Evolutionary conservation across 2,888 invertebrate genomes (phyloP).

Genomic region (Chaitophorus viminalis): DNA sequence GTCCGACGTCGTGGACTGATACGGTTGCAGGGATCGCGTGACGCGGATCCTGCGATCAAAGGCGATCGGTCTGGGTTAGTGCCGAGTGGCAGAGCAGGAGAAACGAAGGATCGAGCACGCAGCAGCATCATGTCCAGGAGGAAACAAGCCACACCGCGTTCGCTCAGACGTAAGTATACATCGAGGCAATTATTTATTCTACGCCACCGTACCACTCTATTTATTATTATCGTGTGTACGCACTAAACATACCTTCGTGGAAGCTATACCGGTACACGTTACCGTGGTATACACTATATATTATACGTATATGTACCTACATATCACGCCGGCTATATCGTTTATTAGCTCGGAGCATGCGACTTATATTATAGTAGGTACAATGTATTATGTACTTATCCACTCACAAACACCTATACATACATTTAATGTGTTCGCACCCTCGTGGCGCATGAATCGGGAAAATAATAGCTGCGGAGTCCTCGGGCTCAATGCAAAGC

Average conservation of each 20-base stretch:
- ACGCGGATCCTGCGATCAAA: not conserved
- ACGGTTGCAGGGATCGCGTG: not conserved
- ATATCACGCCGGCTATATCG: not conserved
- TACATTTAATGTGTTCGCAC: not conserved
- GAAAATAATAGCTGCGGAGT: too few relatives aligned
- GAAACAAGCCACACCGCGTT: slow-evolving; percentile 58
- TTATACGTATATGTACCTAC: too few relatives aligned
- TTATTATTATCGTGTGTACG: too few relatives aligned
- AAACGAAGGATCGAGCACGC: not conserved
- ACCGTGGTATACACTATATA: too few relatives aligned
- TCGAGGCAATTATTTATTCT: not conserved
- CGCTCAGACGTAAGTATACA: slow-evolving; percentile 56
- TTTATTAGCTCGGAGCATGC: slow-evolving; percentile 31
- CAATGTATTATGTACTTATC: not conserved
- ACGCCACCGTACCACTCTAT: not conserved
- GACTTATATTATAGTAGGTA: not conserved
- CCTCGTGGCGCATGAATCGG: too few relatives aligned
- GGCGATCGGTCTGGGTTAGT: not conserved
- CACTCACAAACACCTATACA: not conserved
- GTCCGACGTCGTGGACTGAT: not conserved
- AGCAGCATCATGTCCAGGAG: slow-evolving; percentile 55
- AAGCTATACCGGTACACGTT: not conserved
- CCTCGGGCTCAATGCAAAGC: not conserved
- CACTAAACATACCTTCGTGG: too few relatives aligned
- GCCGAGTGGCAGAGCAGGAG: not conserved